These are phyloP conservation scores for Phoeniculus purpureus DNA, from an alignment of 2,797 vertebrate genomes.

Conservation along the genomic window DNA sequence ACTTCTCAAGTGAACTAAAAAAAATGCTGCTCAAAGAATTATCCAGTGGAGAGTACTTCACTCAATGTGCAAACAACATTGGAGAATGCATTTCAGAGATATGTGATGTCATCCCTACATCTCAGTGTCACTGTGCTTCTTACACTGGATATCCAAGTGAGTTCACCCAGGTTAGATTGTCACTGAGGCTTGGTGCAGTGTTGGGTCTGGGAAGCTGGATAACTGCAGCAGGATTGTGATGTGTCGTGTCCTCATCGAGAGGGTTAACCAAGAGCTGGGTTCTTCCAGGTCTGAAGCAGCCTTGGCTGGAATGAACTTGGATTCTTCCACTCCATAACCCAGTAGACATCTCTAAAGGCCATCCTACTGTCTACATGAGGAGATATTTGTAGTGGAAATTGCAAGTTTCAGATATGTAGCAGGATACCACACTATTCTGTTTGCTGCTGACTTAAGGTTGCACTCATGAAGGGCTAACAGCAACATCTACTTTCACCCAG, in stretches of 20 bases:
- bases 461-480: background rate
- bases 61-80: background rate
- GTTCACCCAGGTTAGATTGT: background rate
- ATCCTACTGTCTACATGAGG: rapidly evolving
- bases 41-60: background rate
- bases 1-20: background rate
- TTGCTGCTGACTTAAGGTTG: background rate
- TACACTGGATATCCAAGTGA: background rate
- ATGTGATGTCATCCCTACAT: background rate
- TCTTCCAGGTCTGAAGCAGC: background rate
- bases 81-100: background rate
- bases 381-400: background rate
- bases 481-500: background rate
- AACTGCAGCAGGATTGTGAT: background rate
- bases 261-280: background rate
- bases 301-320: background rate
- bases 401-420: background rate
- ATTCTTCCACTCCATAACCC: background rate
- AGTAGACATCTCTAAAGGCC: background rate
- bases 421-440: background rate
- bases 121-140: background rate
- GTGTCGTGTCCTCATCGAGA: background rate
- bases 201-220: background rate
- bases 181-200: background rate
- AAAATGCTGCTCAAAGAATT: background rate